Base-by-base conservation (phyloP, 2,888 invertebrate genomes). In the Hoplodrina ambigua region DNA sequence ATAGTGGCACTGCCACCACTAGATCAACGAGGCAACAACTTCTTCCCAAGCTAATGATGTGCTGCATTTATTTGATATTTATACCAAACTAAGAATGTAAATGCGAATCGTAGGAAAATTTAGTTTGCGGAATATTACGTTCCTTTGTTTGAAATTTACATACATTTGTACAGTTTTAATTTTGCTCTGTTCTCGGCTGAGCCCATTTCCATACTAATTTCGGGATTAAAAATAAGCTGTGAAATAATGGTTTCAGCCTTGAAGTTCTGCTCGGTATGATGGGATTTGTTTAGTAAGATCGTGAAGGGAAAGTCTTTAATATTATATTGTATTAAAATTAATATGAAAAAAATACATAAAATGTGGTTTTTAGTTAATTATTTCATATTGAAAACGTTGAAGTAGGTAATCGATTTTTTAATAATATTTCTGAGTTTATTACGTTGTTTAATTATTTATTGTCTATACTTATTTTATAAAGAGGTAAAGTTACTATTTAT, bases 111-210 rank as follows among this genome's bases (percentile, higher is more conserved):
- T 60, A 55, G 70, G 63, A 33, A 65, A 74, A 67, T 66, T 61
- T 55, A 74, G 60, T 78, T 78, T 64, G 63, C 11, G 46, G 60
- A 67, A 78, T 67, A 74, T 69, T 55, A 61, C 60, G 63, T 67
- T 69, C 74, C 75, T 78, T 74, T 78, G 69, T 78, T 74, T 67
- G 63, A 57, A 78, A 78, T 78, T 67, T 78, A 69, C 78, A 78
- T 78, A 78, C 79, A 78, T 78, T 78, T 64, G 70, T 64, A 70
- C 57, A 67, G 66, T 74, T 78, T 78, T 78, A 78, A 78, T 78
- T 78, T 78, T 52, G 25, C 66, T 63, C 66, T 58, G 79, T 61
- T 67, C 75, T 67, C 66, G 57, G 59, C 74, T 63, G 54, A 50
- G 52, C 52, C 61, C 70, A 78, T 78, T 74, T 78, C 75, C 78